Evolutionary conservation across 2,113 vertebrate genomes (phyloP).

Genomic region (Nanorana parkeri): DNA sequence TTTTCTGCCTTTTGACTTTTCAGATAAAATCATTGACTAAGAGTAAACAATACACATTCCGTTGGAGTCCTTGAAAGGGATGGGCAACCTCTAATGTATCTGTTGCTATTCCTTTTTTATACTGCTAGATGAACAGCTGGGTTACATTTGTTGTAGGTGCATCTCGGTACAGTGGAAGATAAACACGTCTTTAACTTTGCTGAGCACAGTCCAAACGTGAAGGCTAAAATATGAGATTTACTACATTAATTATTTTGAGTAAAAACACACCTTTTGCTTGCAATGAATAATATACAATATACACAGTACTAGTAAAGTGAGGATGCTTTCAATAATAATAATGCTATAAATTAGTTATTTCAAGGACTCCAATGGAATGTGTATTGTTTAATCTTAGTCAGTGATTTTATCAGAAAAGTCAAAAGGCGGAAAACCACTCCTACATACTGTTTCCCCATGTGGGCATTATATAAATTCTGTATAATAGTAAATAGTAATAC

Average conservation of each 20-base stretch:
- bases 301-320: no score
- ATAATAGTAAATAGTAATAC: no score
- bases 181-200: no score
- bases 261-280: no score
- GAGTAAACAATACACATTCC: conserved; percentile 13
- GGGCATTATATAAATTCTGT: no score
- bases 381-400: neutral
- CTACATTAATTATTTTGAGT: no score
- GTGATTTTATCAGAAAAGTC: neutral
- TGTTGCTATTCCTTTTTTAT: neutral
- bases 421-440: neutral
- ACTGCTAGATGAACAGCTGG: neutral
- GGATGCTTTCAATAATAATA: no score
- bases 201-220: no score
- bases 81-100: neutral
- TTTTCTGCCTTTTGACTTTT: neutral
- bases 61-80: neutral
- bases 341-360: no score
- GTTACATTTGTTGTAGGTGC: neutral
- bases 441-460: neutral
- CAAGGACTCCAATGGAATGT: neutral
- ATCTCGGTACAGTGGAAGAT: no score
- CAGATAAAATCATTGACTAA: neutral
- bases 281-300: no score
- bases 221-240: no score